A percentile compares a stretch with the other conserved stretches of the same genome.
phyloP scores from a whole-genome alignment of 2,888 invertebrate genomes.

The Trissoscelio sp. region DNA sequence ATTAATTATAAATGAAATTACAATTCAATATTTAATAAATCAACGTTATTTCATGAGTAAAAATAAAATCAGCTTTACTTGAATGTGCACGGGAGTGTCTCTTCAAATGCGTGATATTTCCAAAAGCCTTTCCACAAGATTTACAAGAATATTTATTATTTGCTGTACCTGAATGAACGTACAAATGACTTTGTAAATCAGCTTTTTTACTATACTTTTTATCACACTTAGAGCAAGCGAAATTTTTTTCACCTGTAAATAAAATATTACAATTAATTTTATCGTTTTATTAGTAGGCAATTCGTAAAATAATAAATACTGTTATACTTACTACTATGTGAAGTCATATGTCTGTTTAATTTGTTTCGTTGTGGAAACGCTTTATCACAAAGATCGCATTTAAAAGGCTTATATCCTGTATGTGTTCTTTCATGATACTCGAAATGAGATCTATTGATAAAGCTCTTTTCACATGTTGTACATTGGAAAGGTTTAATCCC shows the following conservation, averaged over 20 bases:
- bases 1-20: too few relatives aligned
- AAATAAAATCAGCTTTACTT: too few relatives aligned
- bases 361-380: conserved; percentile 89
- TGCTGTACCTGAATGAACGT: conserved; percentile 84
- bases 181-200: conserved; percentile 85
- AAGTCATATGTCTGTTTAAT: conserved; percentile 87
- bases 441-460: conserved; percentile 89
- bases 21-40: too few relatives aligned
- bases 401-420: conserved; percentile 86
- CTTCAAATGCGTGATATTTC: conserved; percentile 88
- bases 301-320: too few relatives aligned
- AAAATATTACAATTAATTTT: conserved; percentile 11
- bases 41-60: too few relatives aligned
- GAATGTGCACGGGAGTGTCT: conserved; percentile 89
- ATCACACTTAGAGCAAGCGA: conserved; percentile 86
- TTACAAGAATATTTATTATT: conserved; percentile 86
- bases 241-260: conserved; percentile 84
- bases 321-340: conserved; percentile 77
- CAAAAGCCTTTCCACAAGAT: conserved; percentile 88
- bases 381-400: conserved; percentile 87
- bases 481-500: conserved; percentile 84
- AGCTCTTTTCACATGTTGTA: conserved; percentile 84
- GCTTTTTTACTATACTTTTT: conserved; percentile 86
- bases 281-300: too few relatives aligned
- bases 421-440: conserved; percentile 90